Evolutionary conservation across 2,888 invertebrate genomes (phyloP), one percentile per base, ranked within the genome.

Genomic region (Drosophila ezoana): DNA sequence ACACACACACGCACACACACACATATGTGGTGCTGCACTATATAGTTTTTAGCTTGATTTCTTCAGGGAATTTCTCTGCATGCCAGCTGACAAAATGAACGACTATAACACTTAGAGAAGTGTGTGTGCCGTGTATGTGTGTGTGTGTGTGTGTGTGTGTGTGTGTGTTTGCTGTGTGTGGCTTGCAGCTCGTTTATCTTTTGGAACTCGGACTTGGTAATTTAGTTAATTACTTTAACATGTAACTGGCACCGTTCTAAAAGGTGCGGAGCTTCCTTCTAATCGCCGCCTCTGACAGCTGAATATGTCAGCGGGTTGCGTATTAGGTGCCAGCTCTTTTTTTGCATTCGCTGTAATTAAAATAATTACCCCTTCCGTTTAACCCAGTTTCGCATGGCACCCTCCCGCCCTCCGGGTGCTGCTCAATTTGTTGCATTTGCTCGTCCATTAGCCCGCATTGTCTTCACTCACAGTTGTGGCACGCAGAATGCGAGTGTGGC

Each of bases 1-100:
- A 63, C 37, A 61, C 45, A 69, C 59, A 65, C 68, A 60, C 40
- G 53, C 58, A 41, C 23, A 43, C 16, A 38, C 33, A 32, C 32
- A 40, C 48, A 35, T 16, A 23, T 11, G 14, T 41, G 37, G 33
- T 67, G 44, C 44, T 54, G 43, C 56, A 48, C 48, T 59, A 60
- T 62, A 80, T 87, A 90, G 84, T 90, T 90, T 90, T 91, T 90
- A 91, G 89, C 90, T 90, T 91, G 91, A 90, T 90, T 90, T 90
- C 90, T 91, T 89, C 66, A 52, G 90, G 90, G 90, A 91, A 90
- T 90, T 83, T 84, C 54, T 44, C 59, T 32, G 59, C 62, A 61
- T 68, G 81, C 58, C 64, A 81, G 70, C 85, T 77, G 78, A 73
- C 87, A 87, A 72, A 61, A 63, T 62, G 56, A 76, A 72, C 54